These are phyloP conservation scores for Tylochromis polylepis DNA, from an alignment of 2,113 vertebrate species.

Conservation along the genomic window DNA sequence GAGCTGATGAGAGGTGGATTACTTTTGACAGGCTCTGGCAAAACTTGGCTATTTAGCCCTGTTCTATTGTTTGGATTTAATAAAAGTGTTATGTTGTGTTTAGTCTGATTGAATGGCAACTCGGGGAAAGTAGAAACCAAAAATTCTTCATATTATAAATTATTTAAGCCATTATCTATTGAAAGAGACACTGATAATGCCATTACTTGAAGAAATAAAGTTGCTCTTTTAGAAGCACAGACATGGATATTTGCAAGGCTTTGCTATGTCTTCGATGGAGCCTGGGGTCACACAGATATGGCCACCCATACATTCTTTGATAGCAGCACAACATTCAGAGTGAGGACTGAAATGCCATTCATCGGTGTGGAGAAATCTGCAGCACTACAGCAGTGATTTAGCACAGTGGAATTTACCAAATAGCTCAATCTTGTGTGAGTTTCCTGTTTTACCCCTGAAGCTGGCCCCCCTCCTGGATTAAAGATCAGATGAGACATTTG, in stretches of 20 bases:
- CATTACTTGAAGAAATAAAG: not conserved
- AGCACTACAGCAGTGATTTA: slow-evolving; percentile 44
- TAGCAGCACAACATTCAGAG: not conserved
- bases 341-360: slow-evolving; percentile 26
- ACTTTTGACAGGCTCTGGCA: slow-evolving; percentile 35
- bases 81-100: not conserved
- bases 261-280: not conserved
- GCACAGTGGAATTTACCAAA: slow-evolving; percentile 56
- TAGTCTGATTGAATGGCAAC: not conserved
- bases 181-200: not conserved
- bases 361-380: slow-evolving; percentile 18
- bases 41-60: slow-evolving; percentile 6
- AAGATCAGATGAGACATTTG: slow-evolving; percentile 72
- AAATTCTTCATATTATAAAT: not conserved
- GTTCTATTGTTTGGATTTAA: not conserved
- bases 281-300: not conserved
- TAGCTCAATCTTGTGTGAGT: slow-evolving; percentile 48
- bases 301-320: not conserved
- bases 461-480: slow-evolving; percentile 41
- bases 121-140: not conserved
- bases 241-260: not conserved
- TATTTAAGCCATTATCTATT: not conserved
- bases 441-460: slow-evolving; percentile 58
- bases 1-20: slow-evolving; percentile 27
- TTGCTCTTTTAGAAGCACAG: not conserved